These are phyloP conservation scores for Apostichopus japonicus DNA, from an alignment of 35 echinoderm and acorn worm species.

Conservation along the genomic window DNA sequence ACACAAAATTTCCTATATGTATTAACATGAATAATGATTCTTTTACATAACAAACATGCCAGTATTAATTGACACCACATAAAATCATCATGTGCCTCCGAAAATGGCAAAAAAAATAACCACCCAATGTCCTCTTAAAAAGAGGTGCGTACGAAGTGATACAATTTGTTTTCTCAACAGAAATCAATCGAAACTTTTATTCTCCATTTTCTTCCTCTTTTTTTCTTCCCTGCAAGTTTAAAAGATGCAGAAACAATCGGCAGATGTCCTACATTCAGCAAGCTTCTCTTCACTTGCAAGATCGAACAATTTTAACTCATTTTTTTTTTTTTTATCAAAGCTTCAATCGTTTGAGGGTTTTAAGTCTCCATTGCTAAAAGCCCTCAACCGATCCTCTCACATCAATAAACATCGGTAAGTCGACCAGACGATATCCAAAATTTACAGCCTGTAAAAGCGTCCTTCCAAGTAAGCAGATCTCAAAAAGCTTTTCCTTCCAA, in stretches of 20 bases:
- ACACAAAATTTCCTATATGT: too few relatives aligned
- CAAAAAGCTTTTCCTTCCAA: slow-evolving; percentile 7
- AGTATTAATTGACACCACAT: too few relatives aligned
- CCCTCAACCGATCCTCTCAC: slow-evolving; percentile 27
- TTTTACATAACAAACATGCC: too few relatives aligned
- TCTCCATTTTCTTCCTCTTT: too few relatives aligned
- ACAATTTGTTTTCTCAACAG: too few relatives aligned
- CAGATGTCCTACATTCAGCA: background rate
- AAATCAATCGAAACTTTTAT: too few relatives aligned
- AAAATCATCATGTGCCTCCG: too few relatives aligned
- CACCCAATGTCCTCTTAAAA: too few relatives aligned
- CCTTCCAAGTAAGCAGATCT: background rate
- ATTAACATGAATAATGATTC: too few relatives aligned
- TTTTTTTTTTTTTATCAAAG: background rate
- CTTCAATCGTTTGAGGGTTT: background rate
- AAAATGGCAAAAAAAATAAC: too few relatives aligned
- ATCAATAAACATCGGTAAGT: slow-evolving; percentile 31
- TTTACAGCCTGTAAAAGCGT: background rate
- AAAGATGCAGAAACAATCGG: background rate
- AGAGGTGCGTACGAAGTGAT: too few relatives aligned
- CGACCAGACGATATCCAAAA: slow-evolving; percentile 9
- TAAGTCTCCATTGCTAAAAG: slow-evolving; percentile 33
- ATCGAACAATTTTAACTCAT: background rate
- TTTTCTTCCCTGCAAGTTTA: background rate
- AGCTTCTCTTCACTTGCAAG: background rate